phyloP scores from a whole-genome alignment of 2,888 invertebrate species.

The Pimpla rufipes region DNA sequence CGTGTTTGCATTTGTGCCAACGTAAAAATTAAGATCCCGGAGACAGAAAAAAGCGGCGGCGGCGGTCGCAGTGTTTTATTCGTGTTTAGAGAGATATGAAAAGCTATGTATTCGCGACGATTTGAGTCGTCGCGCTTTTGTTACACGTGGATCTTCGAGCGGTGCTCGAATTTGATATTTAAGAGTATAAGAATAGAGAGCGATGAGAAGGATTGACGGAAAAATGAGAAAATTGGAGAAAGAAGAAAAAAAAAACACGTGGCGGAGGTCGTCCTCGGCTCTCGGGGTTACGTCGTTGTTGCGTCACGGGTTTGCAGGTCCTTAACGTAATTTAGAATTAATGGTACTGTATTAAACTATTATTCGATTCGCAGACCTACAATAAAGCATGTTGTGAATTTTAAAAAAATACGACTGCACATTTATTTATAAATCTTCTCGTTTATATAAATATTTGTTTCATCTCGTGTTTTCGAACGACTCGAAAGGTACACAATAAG shows the following conservation, averaged over 20 bases:
- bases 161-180: slow-evolving; percentile 54
- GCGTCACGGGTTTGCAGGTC: slow-evolving; percentile 69
- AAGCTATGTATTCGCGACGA: slow-evolving; percentile 42
- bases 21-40: slow-evolving; percentile 21
- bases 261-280: slow-evolving; percentile 1
- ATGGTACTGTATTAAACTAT: slow-evolving; percentile 77
- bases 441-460: background rate
- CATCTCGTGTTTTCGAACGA: background rate
- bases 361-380: slow-evolving; percentile 78
- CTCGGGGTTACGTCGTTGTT: slow-evolving; percentile 51
- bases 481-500: background rate
- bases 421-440: background rate
- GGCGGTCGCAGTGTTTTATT: background rate
- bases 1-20: slow-evolving; percentile 40
- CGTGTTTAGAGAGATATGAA: slow-evolving; percentile 25
- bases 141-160: slow-evolving; percentile 60
- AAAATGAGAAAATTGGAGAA: slow-evolving; percentile 25
- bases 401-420: slow-evolving; percentile 64
- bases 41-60: background rate
- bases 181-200: slow-evolving; percentile 6
- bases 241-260: background rate
- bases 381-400: slow-evolving; percentile 81
- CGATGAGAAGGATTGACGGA: slow-evolving; percentile 1
- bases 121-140: slow-evolving; percentile 45
- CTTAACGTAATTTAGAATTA: slow-evolving; percentile 76